phyloP scores from a whole-genome alignment of 2,113 vertebrate species.

The Coptodon rendalli region DNA sequence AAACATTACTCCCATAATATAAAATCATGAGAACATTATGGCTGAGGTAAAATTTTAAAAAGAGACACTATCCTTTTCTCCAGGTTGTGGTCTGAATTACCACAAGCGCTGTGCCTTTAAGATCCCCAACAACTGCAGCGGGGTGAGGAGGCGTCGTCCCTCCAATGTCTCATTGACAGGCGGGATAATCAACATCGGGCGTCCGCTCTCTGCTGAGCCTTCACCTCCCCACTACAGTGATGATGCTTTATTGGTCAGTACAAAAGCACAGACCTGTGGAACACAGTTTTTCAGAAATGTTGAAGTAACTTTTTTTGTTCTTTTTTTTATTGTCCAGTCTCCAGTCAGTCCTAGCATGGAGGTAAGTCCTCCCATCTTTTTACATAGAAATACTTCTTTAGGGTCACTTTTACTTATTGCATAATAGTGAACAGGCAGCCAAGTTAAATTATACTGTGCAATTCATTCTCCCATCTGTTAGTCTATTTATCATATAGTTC shows the following conservation, averaged over 20 bases:
- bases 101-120: constrained; percentile 98
- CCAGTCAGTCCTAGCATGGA: constrained; percentile 86
- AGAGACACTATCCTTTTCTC: background rate
- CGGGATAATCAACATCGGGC: constrained; percentile 76
- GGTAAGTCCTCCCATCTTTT: constrained; percentile 65
- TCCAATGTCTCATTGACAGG: constrained; percentile 92
- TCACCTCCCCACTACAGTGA: constrained; percentile 72
- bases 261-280: background rate
- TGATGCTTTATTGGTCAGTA: constrained; percentile 87
- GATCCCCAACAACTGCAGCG: constrained; percentile 97
- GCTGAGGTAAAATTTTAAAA: background rate
- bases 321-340: constrained; percentile 65
- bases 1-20: background rate
- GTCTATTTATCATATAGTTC: background rate
- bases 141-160: constrained; percentile 83
- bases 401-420: background rate
- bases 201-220: constrained; percentile 83
- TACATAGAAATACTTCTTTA: background rate
- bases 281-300: background rate
- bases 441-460: background rate
- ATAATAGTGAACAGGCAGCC: background rate
- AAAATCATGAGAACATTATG: background rate
- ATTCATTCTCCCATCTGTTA: background rate
- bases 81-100: constrained; percentile 95
- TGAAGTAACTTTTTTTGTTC: background rate